Conservation (phyloP, 2,797 vertebrate species). For the Melanotaenia boesemani region DNA sequence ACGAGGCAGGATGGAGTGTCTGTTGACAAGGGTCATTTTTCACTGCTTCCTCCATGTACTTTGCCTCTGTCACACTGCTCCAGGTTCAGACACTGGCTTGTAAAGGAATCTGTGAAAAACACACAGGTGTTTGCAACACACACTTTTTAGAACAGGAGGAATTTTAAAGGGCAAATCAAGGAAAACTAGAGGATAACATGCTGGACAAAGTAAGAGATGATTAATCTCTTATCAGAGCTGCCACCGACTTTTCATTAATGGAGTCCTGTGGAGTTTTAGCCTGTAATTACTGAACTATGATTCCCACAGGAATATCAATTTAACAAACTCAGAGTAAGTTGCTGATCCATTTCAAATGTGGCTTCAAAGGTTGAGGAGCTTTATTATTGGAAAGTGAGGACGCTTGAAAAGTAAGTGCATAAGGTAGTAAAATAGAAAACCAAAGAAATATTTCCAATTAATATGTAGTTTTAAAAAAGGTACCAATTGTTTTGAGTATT, state of each 20-base stretch:
- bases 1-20: conserved; percentile 79
- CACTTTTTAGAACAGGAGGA: conserved; percentile 27
- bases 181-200: conserved; percentile 44
- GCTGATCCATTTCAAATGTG: conserved; percentile 35
- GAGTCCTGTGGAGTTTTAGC: conserved; percentile 67
- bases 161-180: conserved; percentile 59
- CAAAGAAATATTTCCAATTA: not conserved
- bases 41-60: conserved; percentile 54
- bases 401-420: not conserved
- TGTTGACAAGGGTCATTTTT: conserved; percentile 80
- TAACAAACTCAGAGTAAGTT: conserved; percentile 51
- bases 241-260: conserved; percentile 73
- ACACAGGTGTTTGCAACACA: conserved; percentile 32
- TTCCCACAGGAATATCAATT: conserved; percentile 72
- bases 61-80: conserved; percentile 49
- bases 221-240: conserved; percentile 70
- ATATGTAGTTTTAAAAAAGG: not conserved
- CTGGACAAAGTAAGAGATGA: conserved; percentile 56
- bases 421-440: not conserved
- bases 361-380: conserved; percentile 7
- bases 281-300: conserved; percentile 65
- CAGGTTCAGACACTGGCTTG: conserved; percentile 61
- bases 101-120: conserved; percentile 61
- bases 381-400: not conserved
- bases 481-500: not conserved